Evolutionary conservation across 2,888 invertebrate species (phyloP).

Genomic region (Actias luna): DNA sequence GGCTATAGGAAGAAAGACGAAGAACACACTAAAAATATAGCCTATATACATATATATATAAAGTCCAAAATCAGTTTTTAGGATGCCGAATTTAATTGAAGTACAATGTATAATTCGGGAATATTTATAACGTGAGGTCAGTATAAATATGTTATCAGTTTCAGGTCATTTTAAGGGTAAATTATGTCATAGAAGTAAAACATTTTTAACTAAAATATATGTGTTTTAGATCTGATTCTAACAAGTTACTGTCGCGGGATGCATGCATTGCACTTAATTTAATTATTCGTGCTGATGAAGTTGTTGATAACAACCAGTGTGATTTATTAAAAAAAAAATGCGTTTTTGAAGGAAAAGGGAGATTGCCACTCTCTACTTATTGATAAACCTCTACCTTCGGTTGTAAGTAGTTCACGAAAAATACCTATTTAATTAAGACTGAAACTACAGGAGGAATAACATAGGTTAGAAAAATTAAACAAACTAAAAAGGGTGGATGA

Average conservation of each 20-base stretch:
- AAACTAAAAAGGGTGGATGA: constrained; percentile 23
- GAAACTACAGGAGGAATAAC: constrained; percentile 16
- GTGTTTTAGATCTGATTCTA: not conserved
- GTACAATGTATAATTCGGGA: not conserved
- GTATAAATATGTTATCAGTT: not conserved
- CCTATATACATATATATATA: no score
- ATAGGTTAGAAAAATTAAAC: constrained; percentile 19
- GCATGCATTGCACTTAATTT: not conserved
- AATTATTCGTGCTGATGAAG: not conserved
- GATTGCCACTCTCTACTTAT: constrained; percentile 11
- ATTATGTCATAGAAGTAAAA: not conserved
- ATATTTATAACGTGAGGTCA: not conserved
- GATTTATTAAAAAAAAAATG: not conserved
- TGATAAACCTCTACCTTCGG: constrained; percentile 9
- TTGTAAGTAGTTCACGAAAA: constrained; percentile 12
- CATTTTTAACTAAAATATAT: not conserved
- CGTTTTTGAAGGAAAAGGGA: constrained; percentile 15
- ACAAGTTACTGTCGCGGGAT: constrained; percentile 1
- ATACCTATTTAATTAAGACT: constrained; percentile 9
- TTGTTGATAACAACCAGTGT: not conserved
- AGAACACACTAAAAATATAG: no score
- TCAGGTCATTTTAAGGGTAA: not conserved
- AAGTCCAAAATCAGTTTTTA: no score
- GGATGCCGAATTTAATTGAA: not conserved
- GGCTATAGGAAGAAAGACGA: no score